phyloP scores from a whole-genome alignment of 2,797 vertebrate genomes.

The Siniperca undulata region DNA sequence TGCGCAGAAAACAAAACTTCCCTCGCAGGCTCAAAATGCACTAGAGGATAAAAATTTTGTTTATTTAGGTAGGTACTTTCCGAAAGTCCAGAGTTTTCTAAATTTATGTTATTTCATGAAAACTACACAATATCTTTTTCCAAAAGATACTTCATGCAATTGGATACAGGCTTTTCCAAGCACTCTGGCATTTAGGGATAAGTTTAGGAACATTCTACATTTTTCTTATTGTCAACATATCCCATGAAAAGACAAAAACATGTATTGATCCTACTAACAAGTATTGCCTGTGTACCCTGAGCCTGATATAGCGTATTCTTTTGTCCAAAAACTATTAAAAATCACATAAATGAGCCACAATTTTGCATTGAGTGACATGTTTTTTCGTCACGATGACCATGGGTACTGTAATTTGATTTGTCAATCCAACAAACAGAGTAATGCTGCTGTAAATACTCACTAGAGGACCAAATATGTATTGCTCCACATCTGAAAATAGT shows the following conservation, averaged over 20 bases:
- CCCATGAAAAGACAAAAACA: neutral
- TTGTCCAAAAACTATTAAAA: neutral
- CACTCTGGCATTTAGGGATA: neutral
- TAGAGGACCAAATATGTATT: neutral
- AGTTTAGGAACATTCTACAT: neutral
- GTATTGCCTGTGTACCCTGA: neutral
- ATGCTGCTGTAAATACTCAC: neutral
- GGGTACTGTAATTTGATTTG: neutral
- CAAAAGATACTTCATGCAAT: neutral
- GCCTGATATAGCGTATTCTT: neutral
- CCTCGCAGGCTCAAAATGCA: neutral
- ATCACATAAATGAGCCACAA: conserved; percentile 4
- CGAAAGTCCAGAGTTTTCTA: neutral
- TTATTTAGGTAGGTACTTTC: neutral
- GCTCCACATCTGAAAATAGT: neutral
- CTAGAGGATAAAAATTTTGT: neutral
- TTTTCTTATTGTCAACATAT: neutral
- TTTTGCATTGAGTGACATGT: neutral
- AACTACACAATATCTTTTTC: neutral
- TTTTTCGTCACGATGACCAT: neutral
- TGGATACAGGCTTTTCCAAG: neutral
- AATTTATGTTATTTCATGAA: neutral
- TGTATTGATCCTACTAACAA: neutral
- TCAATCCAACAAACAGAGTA: neutral
- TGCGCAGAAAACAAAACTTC: conserved; percentile 1